Percentiles rank a stretch among this genome's conserved stretches.
Evolutionary conservation across 2,888 invertebrate genomes (phyloP).

Genomic region (Lumbricus terrestris): DNA sequence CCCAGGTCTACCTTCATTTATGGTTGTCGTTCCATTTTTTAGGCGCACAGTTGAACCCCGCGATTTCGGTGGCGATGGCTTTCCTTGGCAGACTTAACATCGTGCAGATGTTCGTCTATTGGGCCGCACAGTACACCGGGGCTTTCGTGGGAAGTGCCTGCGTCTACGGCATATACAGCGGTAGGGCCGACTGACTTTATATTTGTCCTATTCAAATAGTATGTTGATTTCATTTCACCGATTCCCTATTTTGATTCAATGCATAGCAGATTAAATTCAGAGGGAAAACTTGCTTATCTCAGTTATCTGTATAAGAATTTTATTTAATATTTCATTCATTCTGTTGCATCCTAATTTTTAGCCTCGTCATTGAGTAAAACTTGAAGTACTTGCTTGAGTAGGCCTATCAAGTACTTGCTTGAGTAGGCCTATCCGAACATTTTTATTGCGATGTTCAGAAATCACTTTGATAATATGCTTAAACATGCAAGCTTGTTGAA

Average conservation of each 20-base stretch:
- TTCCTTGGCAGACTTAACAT: background rate
- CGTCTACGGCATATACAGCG: constrained; percentile 62
- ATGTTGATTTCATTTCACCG: no score
- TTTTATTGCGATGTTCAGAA: background rate
- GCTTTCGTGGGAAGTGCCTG: constrained; percentile 60
- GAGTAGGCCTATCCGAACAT: constrained; percentile 20
- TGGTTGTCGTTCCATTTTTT: background rate
- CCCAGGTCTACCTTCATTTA: no score
- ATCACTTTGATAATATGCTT: no score
- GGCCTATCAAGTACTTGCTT: constrained; percentile 19
- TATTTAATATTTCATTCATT: no score
- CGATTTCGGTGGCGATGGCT: background rate
- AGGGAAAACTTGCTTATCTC: no score
- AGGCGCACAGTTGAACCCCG: constrained; percentile 11
- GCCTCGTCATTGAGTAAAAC: no score
- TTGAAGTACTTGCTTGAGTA: no score
- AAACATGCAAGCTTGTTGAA: no score
- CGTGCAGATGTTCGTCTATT: background rate
- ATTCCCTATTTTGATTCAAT: background rate
- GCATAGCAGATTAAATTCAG: background rate
- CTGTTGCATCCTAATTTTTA: no score
- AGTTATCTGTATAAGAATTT: no score
- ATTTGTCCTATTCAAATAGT: no score
- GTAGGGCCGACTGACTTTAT: constrained; percentile 46
- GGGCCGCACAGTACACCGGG: constrained; percentile 39